Base-by-base conservation (phyloP, 2,888 invertebrate species). In the Dryomyza anilis region DNA sequence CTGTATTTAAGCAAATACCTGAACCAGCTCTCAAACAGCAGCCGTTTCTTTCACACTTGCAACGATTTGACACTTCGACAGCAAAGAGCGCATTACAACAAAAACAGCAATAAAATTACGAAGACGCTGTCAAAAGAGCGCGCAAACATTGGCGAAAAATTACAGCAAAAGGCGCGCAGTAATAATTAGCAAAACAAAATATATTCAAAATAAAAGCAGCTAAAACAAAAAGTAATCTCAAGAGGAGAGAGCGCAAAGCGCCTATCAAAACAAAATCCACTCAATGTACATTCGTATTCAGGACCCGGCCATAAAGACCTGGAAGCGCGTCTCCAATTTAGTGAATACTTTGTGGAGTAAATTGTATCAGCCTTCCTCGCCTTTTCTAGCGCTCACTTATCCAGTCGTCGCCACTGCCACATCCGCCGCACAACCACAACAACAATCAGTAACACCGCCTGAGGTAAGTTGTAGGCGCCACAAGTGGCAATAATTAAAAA, bases 251-350 rank as follows among this genome's bases (percentile, higher is more conserved):
- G n/a, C 50, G 33, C 57, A 64, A 61, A 43, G 1, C 30, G 21
- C n/a, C n/a, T n/a, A 56, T 63, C 52, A 56, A 29, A 62, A 59
- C 58, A 64, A 60, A 6, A 16, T 57, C 59, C 65, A 70, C 74
- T 74, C 75, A 73, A 78, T 78, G 78, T 76, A 74, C 75, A 77
- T 76, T 72, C 72, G 72, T 66, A 85, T 89, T 85, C 88, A 88
- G 86, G 88, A 87, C 84, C 88, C 89, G 81, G 89, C 88, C 78
- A 85, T 86, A 76, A 86, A 87, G 84, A 89, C 89, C 86, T 89
- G 89, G 89, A 88, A 88, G 85, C 87, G 87, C 81, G 82, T 88
- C 78, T 84, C 86, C 75, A 86, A 86, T 84, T 85, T 88, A 75
- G 86, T 87, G 74, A 86, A 86, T 82, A 82, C 84, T 73, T 81